A percentile compares a stretch with the other conserved stretches of the same genome.
These are phyloP conservation scores for Temnothorax rugatulus DNA, from an alignment of 2,888 invertebrate species.

Conservation along the genomic window DNA sequence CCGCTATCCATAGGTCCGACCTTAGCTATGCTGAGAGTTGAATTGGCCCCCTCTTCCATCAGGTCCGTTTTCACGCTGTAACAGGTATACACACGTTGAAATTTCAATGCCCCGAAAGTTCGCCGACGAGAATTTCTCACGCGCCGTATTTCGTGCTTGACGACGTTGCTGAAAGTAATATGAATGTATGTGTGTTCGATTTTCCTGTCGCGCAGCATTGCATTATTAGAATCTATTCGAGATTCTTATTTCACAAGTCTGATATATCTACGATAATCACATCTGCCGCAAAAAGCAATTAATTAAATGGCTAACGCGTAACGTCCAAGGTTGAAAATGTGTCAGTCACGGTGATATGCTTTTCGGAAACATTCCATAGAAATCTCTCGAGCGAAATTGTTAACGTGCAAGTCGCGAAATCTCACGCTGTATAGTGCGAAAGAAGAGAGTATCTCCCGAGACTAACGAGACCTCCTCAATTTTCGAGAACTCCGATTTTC, in stretches of 20 bases:
- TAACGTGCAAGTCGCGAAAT: background rate
- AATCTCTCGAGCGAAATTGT: background rate
- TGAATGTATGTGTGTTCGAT: background rate
- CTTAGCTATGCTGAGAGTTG: slow-evolving; percentile 86
- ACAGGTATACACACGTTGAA: slow-evolving; percentile 62
- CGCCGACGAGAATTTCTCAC: background rate
- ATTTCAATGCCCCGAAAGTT: slow-evolving; percentile 49
- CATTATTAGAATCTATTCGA: background rate
- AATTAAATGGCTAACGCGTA: background rate
- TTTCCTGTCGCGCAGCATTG: background rate
- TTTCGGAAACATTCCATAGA: background rate
- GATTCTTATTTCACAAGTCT: background rate
- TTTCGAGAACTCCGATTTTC: background rate
- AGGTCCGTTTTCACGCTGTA: slow-evolving; percentile 87
- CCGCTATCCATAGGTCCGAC: slow-evolving; percentile 87
- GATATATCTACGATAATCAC: background rate
- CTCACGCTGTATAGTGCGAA: background rate
- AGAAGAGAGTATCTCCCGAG: slow-evolving; percentile 26
- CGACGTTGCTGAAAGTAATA: background rate
- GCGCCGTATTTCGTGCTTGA: background rate
- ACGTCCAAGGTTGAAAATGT: background rate
- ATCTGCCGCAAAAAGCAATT: background rate
- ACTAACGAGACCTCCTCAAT: slow-evolving; percentile 52
- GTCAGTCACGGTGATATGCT: background rate
- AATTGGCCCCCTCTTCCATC: slow-evolving; percentile 87